Percentiles rank a stretch among this genome's conserved stretches.
These are phyloP conservation scores for Timema cristinae DNA, from an alignment of 2,888 invertebrate genomes.

Conservation along the genomic window DNA sequence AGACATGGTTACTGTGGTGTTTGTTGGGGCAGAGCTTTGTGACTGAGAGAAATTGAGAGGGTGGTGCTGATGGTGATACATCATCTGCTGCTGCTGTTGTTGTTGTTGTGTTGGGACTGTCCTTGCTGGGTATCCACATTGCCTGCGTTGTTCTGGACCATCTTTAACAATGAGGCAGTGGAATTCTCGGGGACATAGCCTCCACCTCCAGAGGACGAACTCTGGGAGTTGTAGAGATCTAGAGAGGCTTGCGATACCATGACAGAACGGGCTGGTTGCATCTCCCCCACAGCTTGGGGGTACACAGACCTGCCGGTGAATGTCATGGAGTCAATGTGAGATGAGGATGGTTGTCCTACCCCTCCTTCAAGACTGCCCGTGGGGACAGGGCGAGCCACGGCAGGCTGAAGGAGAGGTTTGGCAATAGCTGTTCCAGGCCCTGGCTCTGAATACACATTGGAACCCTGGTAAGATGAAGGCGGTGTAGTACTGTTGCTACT, in stretches of 20 bases:
- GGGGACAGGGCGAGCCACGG: conserved; percentile 1
- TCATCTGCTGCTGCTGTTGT: conserved; percentile 21
- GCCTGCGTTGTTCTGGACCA: conserved; percentile 42
- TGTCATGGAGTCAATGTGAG: conserved; percentile 19
- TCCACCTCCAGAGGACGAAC: neutral
- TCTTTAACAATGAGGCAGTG: conserved; percentile 44
- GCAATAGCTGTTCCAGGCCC: no score
- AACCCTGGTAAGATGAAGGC: conserved; percentile 19
- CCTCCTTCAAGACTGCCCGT: conserved; percentile 13
- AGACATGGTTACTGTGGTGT: conserved; percentile 54
- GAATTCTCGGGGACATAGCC: conserved; percentile 22
- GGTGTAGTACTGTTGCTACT: conserved; percentile 49
- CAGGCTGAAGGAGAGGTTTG: conserved; percentile 11
- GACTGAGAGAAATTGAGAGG: conserved; percentile 21
- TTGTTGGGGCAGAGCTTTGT: conserved; percentile 22
- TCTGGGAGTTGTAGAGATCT: conserved; percentile 1
- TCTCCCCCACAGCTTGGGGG: conserved; percentile 14
- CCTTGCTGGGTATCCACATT: conserved; percentile 37
- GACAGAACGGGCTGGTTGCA: conserved; percentile 19
- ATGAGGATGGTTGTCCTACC: conserved; percentile 21
- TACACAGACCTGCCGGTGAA: conserved; percentile 23
- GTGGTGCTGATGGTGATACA: conserved; percentile 24
- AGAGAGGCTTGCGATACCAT: no score
- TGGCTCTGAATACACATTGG: neutral
- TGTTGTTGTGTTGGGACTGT: conserved; percentile 24